Evolutionary conservation across 2,797 vertebrate genomes (phyloP), one percentile per base, ranked within the genome.

Genomic region (Balearica regulorum): DNA sequence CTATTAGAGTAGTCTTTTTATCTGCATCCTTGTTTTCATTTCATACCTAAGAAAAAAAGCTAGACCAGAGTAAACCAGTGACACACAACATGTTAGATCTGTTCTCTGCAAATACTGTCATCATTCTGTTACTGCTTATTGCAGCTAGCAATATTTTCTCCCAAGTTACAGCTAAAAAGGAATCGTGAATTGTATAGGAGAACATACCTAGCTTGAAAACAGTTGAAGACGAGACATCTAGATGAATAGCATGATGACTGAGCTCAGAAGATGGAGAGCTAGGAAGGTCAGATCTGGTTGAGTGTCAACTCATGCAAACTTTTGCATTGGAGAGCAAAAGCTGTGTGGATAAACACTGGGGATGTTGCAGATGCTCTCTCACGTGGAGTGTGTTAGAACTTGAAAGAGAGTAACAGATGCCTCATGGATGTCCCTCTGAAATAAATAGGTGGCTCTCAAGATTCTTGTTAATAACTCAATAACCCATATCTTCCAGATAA

Each of bases 401-500:
- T 72, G 86, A 60, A 53, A 82, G 77, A 92, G 87, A 90, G 5
- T 83, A 54, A 28, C 65, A 87, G 89, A 51, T 94, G 97, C 96
- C 96, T 97, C 87, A 24, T 95, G 97, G 97, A 94, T 31, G 57
- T 96, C 95, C 94, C 95, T 95, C 61, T 96, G 79, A 94, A 84
- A 75, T 97, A 70, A 94, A 15, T 29, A 81, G 75, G 89, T 82
- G 88, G 87, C 81, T 93, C 94, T 93, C 29, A 4, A 88, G 94
- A 84, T 97, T 94, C 97, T 82, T n/a, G 81, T 88, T 98, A 97
- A 97, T 98, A 98, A 98, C 97, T 94, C 82, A 35, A 79, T 97
- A 85, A 98, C 98, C 98, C 97, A 0, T 98, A 97, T 98, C 97
- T 98, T 98, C 97, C 98, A 99, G 98, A 98, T 99, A 96, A 99